Evolutionary conservation across 2,113 vertebrate genomes (phyloP), one percentile per base, ranked within the genome.

Genomic region (Rhinolophus sinicus): DNA sequence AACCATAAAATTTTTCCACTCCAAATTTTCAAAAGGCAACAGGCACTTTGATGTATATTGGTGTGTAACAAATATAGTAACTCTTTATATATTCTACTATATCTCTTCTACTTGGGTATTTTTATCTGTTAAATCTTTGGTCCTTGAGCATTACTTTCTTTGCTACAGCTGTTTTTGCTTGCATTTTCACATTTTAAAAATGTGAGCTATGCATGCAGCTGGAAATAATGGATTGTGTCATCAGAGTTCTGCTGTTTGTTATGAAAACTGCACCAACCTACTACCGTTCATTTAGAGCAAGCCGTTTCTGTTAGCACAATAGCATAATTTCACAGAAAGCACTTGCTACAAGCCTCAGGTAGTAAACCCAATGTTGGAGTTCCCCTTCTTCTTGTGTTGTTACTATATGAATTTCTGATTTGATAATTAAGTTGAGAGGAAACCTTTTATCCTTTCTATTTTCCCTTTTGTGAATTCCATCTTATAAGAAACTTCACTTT

Each of bases 11-110:
- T 97, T 98, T 97, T 97, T 93, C 98, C 96, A 98, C 97, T 98
- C 98, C 97, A 98, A 98, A 98, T 98, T 98, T 97, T 97, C 95
- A 98, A 98, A 99, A 99, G 98, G 99, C 98, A 98, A 99, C 99
- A 99, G 99, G 99, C 99, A 99, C 99, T 99, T 99, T 98, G 98
- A 99, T 99, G 99, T 98, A 98, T 97, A 98, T 98, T 99, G 98
- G 99, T 98, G 98, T 99, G 98, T 99, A 97, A 99, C 99, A 99
- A 99, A 99, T 98, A 99, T 98, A 99, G 97, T 98, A 96, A 98
- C 98, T 98, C 98, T 98, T 98, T 75, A 97, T 95, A 98, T 97
- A 98, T 93, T 98, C 95, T 98, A 97, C 96, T 98, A 89, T 97
- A 85, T 96, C 95, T 98, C 98, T 98, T 98, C 98, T 99, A 99